A percentile compares a stretch with the other conserved stretches of the same genome.
These are phyloP conservation scores for Pheucticus melanocephalus DNA, from an alignment of 2,113 vertebrate genomes.

Conservation along the genomic window DNA sequence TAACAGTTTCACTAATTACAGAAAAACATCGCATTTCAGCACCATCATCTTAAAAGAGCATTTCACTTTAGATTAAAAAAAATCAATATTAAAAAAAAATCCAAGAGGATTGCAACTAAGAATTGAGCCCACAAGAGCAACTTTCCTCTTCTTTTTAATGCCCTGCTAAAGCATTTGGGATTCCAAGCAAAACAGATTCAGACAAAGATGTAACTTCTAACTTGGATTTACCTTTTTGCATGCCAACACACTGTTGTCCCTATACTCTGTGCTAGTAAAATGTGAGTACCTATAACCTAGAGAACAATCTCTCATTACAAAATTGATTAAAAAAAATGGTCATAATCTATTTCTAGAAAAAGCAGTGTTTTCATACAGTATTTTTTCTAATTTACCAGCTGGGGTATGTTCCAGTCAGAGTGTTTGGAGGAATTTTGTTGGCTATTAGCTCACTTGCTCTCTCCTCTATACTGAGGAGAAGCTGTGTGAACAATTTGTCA, in stretches of 20 bases:
- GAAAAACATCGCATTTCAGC: not conserved
- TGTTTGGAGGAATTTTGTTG: not conserved
- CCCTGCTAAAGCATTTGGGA: not conserved
- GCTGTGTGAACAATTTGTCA: not conserved
- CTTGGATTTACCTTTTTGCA: not conserved
- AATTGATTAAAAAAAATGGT: rapidly evolving
- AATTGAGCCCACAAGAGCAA: not conserved
- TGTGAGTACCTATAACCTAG: not conserved
- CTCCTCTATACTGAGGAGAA: not conserved
- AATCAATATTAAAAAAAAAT: not conserved
- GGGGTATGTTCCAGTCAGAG: not conserved
- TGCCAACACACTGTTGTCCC: rapidly evolving
- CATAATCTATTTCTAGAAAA: not conserved
- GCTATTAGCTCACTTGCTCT: not conserved
- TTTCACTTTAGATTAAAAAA: not conserved
- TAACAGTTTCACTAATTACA: not conserved
- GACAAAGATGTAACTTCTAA: not conserved
- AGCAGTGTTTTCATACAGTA: rapidly evolving
- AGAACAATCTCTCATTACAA: not conserved
- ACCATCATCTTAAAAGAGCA: not conserved
- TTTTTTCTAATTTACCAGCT: not conserved
- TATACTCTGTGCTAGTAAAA: not conserved
- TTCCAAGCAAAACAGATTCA: not conserved
- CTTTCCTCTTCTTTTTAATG: not conserved
- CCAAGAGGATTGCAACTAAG: not conserved